A percentile compares a stretch with the other conserved stretches of the same genome.
These are phyloP conservation scores for Tyrophagus putrescentiae DNA, from an alignment of 1,140 invertebrate species.

Conservation along the genomic window DNA sequence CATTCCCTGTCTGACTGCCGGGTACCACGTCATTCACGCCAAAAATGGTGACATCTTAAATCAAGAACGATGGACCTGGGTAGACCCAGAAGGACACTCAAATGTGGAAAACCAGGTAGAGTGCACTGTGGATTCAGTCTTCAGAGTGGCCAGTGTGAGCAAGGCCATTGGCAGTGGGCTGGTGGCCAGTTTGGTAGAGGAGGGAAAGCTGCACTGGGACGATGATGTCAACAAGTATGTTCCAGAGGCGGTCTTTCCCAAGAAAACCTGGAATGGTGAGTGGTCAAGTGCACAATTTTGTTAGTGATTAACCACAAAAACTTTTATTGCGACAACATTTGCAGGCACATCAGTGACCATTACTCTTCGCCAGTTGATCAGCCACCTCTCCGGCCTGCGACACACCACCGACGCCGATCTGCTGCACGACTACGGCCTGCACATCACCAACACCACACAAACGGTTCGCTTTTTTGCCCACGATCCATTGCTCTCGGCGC, in stretches of 20 bases:
- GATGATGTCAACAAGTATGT: neutral
- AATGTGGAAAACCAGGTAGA: slow-evolving; percentile 11
- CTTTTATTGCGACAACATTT: too few species aligned
- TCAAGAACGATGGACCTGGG: too few species aligned
- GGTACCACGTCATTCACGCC: too few species aligned
- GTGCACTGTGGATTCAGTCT: neutral
- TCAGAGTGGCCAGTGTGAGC: neutral
- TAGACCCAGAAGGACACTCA: too few species aligned
- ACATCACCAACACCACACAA: neutral
- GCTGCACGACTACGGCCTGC: neutral
- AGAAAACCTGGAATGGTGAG: neutral
- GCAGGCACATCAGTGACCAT: slow-evolving; percentile 1
- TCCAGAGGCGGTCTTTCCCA: neutral
- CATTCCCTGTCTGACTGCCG: too few species aligned
- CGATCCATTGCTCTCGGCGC: neutral
- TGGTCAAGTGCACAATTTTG: neutral
- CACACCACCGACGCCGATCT: neutral
- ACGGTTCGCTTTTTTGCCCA: neutral
- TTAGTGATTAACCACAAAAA: neutral
- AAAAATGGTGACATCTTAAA: too few species aligned
- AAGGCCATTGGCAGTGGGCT: slow-evolving; percentile 6
- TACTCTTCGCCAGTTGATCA: neutral
- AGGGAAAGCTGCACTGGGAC: neutral
- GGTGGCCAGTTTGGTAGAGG: neutral
- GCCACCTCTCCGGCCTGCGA: neutral